Conservation (phyloP, 37 sponge, comb jelly and placozoan genomes). For the Geodia barretti region DNA sequence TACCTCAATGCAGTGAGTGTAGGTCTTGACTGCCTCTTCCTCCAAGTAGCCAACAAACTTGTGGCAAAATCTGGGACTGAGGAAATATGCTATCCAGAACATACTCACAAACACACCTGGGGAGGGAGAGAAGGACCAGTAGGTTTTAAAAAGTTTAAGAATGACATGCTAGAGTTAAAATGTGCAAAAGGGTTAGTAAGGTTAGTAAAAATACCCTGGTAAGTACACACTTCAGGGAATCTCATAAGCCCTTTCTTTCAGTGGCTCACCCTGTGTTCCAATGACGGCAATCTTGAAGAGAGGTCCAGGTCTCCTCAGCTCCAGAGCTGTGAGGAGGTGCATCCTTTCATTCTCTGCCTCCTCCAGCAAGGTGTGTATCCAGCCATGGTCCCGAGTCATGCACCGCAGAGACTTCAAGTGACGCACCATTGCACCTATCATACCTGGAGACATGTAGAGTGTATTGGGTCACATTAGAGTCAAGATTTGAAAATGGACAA, state of each 20-base stretch:
- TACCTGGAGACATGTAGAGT: conserved; percentile 50
- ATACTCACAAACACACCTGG: conserved; percentile 76
- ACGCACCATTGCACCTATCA: conserved; percentile 91
- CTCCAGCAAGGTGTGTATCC: conserved; percentile 94
- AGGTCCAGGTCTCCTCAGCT: conserved; percentile 62
- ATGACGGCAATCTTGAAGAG: conserved; percentile 72
- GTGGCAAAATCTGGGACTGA: conserved; percentile 89
- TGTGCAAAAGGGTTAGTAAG: too few species aligned
- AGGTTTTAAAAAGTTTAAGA: too few species aligned
- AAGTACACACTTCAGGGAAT: too few species aligned
- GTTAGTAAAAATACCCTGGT: too few species aligned
- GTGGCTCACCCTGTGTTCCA: conserved; percentile 62
- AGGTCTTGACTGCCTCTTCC: conserved; percentile 86
- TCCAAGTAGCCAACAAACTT: conserved; percentile 91
- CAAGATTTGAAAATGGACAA: too few species aligned
- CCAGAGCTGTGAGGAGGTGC: conserved; percentile 88
- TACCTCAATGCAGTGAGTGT: conserved; percentile 83
- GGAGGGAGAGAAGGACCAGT: too few species aligned
- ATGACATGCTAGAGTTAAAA: too few species aligned
- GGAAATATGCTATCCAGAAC: conserved; percentile 69
- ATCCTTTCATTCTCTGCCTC: conserved; percentile 96
- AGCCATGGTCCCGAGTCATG: conserved; percentile 84
- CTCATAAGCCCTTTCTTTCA: too few species aligned
- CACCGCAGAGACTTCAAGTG: conserved; percentile 80
- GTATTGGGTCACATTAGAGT: too few species aligned